A percentile compares a stretch with the other conserved stretches of the same genome.
Evolutionary conservation across 2,888 invertebrate species (phyloP).

Genomic region (Eretmocerus hayati): DNA sequence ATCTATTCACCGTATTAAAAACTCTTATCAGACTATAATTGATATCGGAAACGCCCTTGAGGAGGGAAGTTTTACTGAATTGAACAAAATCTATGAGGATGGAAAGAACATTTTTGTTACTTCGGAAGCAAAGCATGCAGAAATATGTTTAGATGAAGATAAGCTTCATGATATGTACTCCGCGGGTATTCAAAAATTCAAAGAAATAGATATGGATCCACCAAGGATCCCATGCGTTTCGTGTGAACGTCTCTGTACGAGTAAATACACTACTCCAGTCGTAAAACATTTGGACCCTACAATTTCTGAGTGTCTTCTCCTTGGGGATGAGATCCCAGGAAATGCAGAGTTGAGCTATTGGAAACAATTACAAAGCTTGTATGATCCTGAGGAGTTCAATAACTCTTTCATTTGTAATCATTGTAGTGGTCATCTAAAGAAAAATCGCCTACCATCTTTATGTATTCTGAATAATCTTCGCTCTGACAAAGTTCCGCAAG

Average conservation of each 20-base stretch:
- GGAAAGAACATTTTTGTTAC: not conserved
- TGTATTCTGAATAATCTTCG: no score
- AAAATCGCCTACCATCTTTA: not conserved
- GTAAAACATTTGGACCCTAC: not conserved
- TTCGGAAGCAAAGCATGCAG: constrained; percentile 4
- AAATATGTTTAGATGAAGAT: no score
- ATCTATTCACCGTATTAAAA: constrained; percentile 3
- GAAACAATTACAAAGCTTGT: no score
- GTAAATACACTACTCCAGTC: not conserved
- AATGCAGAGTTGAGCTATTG: not conserved
- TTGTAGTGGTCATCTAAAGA: not conserved
- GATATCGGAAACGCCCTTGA: not conserved
- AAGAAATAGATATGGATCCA: no score
- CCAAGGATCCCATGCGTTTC: no score
- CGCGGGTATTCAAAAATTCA: no score
- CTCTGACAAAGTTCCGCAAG: constrained; percentile 14
- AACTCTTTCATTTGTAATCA: no score
- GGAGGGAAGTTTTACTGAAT: not conserved
- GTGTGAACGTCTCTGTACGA: constrained; percentile 23
- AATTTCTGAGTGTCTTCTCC: not conserved
- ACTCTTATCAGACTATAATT: not conserved
- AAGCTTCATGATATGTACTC: no score
- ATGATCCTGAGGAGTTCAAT: no score
- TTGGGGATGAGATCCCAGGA: no score
- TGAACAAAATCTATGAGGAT: not conserved